A percentile compares a stretch with the other conserved stretches of the same genome.
Evolutionary conservation across 2,797 vertebrate genomes (phyloP).

Genomic region (Rhynchotus rufescens): DNA sequence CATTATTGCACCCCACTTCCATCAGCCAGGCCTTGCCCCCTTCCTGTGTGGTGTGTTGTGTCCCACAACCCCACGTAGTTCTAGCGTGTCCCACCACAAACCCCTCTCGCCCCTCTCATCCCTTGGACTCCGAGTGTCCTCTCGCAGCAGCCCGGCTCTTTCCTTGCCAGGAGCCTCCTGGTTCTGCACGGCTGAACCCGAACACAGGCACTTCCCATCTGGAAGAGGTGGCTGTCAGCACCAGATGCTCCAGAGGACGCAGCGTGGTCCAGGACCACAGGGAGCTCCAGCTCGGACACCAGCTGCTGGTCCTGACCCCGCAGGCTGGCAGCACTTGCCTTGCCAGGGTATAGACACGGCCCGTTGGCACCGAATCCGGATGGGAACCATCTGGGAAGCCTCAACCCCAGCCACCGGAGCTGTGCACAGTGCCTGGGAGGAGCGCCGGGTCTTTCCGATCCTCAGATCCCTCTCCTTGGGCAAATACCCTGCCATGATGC

Average conservation of each 20-base stretch:
- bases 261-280: neutral
- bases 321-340: too few species aligned
- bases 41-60: neutral
- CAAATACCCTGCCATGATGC: neutral
- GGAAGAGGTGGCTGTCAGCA: neutral
- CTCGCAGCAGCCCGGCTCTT: constrained; percentile 56
- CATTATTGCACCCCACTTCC: constrained; percentile 9
- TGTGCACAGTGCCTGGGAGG: too few species aligned
- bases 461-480: neutral
- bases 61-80: too few species aligned
- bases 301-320: neutral
- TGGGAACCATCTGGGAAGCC: too few species aligned
- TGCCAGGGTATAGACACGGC: neutral
- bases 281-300: neutral
- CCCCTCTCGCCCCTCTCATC: neutral
- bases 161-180: constrained; percentile 39
- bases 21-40: neutral
- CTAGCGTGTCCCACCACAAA: neutral
- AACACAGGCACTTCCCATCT: constrained; percentile 40
- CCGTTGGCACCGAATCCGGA: neutral
- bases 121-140: neutral
- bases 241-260: constrained; percentile 8
- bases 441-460: neutral
- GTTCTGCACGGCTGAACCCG: constrained; percentile 27
- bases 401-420: too few species aligned